Conservation (phyloP, 2,888 invertebrate genomes). For the Malthinus flaveolus region DNA sequence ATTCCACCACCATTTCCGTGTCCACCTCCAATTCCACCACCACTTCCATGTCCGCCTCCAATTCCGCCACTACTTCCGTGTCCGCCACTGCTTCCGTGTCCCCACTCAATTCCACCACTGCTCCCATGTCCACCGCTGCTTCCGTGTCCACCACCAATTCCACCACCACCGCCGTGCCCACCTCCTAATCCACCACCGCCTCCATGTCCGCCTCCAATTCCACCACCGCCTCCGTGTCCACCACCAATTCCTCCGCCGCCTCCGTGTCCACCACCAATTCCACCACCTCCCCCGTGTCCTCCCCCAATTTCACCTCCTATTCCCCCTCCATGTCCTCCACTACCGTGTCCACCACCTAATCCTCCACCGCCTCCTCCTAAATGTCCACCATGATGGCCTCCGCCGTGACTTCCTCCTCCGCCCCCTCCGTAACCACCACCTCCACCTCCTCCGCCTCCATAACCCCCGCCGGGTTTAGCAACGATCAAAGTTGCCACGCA, state of each 20-base stretch:
- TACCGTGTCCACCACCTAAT: constrained; percentile 1
- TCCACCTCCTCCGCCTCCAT: constrained; percentile 4
- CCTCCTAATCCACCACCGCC: neutral
- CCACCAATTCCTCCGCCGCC: neutral
- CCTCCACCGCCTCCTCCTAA: neutral
- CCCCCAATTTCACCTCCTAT: neutral
- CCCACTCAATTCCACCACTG: neutral
- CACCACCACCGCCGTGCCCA: neutral
- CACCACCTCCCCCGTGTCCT: neutral
- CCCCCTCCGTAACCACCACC: constrained; percentile 1
- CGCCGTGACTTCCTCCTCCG: constrained; percentile 7
- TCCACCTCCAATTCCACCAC: neutral
- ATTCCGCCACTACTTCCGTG: neutral
- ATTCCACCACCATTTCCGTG: neutral
- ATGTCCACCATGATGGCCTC: constrained; percentile 9
- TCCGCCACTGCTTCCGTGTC: neutral
- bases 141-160: neutral
- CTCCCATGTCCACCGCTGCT: neutral
- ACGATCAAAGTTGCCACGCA: neutral
- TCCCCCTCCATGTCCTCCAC: neutral
- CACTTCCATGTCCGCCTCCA: neutral
- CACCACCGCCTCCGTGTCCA: constrained; percentile 5
- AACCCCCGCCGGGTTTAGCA: neutral
- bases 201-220: constrained; percentile 2
- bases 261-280: neutral